Evolutionary conservation across 2,888 invertebrate species (phyloP).

Genomic region (Ornithoptera priamus): DNA sequence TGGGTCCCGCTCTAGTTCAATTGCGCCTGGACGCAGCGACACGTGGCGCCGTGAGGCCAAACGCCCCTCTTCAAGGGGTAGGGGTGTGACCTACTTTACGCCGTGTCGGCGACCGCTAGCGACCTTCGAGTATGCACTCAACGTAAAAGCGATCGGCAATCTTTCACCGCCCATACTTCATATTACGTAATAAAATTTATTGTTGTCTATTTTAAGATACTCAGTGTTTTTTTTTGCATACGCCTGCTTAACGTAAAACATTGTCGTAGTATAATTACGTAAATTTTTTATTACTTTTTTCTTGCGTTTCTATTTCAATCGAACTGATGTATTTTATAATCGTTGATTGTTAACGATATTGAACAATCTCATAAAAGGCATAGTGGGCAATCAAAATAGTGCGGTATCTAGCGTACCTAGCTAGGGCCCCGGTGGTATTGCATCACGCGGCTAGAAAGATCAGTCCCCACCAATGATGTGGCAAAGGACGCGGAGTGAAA

Average conservation of each 20-base stretch:
- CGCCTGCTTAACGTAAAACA: not conserved
- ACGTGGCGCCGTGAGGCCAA: constrained; percentile 48
- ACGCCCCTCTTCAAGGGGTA: constrained; percentile 40
- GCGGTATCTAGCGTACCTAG: constrained; percentile 59
- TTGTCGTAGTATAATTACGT: not conserved
- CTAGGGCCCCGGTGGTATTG: constrained; percentile 64
- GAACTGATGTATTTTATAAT: not conserved
- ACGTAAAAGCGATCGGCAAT: constrained; percentile 55
- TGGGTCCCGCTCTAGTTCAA: constrained; percentile 18
- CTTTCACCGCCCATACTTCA: constrained; percentile 57
- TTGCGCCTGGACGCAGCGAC: constrained; percentile 41
- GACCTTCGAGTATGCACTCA: constrained; percentile 73
- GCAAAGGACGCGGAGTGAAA: constrained; percentile 78
- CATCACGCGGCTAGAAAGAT: constrained; percentile 77
- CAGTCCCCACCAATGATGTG: constrained; percentile 77
- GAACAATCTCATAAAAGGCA: constrained; percentile 2
- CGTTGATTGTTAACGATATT: not conserved
- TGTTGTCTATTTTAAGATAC: constrained; percentile 41
- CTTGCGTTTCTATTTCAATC: not conserved
- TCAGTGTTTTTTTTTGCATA: not conserved
- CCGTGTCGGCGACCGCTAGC: constrained; percentile 71
- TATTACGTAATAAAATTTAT: constrained; percentile 58
- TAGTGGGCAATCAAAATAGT: constrained; percentile 53
- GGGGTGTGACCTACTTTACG: constrained; percentile 68
- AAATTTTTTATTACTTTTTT: not conserved